Evolutionary conservation across 2,113 vertebrate species (phyloP), one percentile per base, ranked within the genome.

Genomic region (Odontesthes bonariensis): DNA sequence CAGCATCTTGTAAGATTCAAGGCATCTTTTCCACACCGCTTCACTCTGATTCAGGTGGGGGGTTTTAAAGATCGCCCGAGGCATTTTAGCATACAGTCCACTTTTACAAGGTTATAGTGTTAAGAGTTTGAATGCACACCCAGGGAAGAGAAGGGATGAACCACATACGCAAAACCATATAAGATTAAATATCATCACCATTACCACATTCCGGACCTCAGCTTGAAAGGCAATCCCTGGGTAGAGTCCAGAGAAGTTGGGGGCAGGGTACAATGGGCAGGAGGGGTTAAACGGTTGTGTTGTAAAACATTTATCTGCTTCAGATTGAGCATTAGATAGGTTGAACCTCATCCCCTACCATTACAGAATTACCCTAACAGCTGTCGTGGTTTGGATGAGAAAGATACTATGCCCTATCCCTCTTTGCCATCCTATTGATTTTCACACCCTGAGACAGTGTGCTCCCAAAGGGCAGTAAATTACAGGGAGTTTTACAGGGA

Each of bases 401-500:
- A 67, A 87, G 87, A 92, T 74, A 80, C 82, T 69, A 59, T 73
- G 80, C 76, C 85, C 85, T 83, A 90, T 88, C 81, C 78, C 85
- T 89, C 75, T 85, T 76, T 81, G 20, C 85, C 81, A 80, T 73
- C 79, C 76, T 90, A 92, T 94, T 92, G 92, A 95, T 94, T 93
- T 94, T 91, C 86, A 91, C 90, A 80, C 92, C 86, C 86, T 58
- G 85, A 91, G 83, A 92, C 79, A 65, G 63, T 60, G 58, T 86
- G 87, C 91, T 95, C 95, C 94, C 95, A 88, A 95, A 95, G 95
- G 95, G 94, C 95, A 96, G 95, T 95, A 95, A 96, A 96, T 96
- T 94, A 95, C 55, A 94, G 94, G 95, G 94, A 94, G 94, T 96
- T 97, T 97, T 96, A 96, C 94, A 95, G 93, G 77, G 95, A 97